Percentiles rank a stretch among this genome's conserved stretches.
Evolutionary conservation across 2,797 vertebrate species (phyloP).

Genomic region (Champsocephalus esox): DNA sequence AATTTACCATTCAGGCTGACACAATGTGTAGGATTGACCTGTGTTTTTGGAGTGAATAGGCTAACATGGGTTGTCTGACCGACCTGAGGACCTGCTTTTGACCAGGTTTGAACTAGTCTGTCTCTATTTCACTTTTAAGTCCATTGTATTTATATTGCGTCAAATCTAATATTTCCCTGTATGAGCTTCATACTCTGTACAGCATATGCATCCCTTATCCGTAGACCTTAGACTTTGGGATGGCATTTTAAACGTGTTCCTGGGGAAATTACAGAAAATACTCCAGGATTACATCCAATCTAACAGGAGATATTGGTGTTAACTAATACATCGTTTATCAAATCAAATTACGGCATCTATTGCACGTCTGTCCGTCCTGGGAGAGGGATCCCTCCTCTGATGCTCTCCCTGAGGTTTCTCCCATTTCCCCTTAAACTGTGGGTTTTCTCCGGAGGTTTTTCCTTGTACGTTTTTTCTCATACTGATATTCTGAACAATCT

Average conservation of each 20-base stretch:
- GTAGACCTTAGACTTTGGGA: neutral
- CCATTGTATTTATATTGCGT: neutral
- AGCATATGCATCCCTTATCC: neutral
- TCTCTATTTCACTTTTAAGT: neutral
- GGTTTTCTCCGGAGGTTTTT: too few relatives aligned
- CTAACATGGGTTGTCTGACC: neutral
- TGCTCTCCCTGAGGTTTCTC: too few relatives aligned
- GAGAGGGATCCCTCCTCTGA: too few relatives aligned
- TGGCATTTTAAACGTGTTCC: neutral
- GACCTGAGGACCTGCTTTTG: neutral
- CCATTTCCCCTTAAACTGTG: too few relatives aligned
- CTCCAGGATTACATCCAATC: neutral
- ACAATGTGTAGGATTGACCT: neutral
- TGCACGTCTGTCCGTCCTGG: too few relatives aligned
- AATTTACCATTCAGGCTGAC: neutral
- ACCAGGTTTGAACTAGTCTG: neutral
- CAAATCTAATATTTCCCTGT: neutral
- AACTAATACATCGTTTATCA: too few relatives aligned
- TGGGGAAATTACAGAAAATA: neutral
- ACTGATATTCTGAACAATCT: too few relatives aligned
- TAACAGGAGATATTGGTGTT: neutral
- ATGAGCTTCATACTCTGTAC: neutral
- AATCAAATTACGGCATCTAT: too few relatives aligned
- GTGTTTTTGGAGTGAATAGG: slow-evolving; percentile 14
- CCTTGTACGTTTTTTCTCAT: too few relatives aligned